A percentile compares a stretch with the other conserved stretches of the same genome.
phyloP scores from a whole-genome alignment of 2,797 vertebrate genomes.

The Cuniculus paca region DNA sequence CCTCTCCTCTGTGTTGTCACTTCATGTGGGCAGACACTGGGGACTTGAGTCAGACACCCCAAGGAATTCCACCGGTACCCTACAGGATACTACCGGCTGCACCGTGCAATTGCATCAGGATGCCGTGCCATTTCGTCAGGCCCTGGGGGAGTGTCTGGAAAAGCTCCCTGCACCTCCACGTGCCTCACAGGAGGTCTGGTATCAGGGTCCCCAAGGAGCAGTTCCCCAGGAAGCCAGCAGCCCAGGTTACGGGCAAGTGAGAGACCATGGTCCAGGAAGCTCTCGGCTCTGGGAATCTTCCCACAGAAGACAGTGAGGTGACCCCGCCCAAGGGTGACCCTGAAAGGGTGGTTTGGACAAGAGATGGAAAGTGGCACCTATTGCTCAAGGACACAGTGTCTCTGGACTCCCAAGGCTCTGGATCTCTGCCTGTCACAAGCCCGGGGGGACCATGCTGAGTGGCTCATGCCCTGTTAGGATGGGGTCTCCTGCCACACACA shows the following conservation, averaged over 20 bases:
- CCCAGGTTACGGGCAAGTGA: fast-evolving
- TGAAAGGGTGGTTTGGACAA: neutral
- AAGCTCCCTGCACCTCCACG: neutral
- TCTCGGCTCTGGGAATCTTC: neutral
- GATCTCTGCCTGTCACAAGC: neutral
- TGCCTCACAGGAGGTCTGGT: fast-evolving
- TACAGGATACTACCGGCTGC: neutral
- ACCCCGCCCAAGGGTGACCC: fast-evolving
- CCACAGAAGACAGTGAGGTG: neutral
- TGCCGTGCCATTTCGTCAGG: neutral
- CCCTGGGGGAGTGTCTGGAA: neutral
- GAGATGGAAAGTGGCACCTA: fast-evolving
- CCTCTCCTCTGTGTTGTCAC: neutral
- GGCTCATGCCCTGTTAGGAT: neutral
- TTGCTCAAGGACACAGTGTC: fast-evolving
- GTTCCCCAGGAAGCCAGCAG: neutral
- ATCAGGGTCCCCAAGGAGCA: fast-evolving
- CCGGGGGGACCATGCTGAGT: too few relatives aligned
- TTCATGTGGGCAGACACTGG: neutral
- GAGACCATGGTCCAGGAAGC: fast-evolving
- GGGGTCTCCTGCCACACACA: neutral
- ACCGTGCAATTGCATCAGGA: neutral
- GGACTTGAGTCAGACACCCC: neutral
- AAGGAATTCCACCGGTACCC: neutral
- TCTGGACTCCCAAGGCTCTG: neutral